A percentile compares a stretch with the other conserved stretches of the same genome.
phyloP scores from a whole-genome alignment of 2,888 invertebrate genomes.

The Melieria picta region DNA sequence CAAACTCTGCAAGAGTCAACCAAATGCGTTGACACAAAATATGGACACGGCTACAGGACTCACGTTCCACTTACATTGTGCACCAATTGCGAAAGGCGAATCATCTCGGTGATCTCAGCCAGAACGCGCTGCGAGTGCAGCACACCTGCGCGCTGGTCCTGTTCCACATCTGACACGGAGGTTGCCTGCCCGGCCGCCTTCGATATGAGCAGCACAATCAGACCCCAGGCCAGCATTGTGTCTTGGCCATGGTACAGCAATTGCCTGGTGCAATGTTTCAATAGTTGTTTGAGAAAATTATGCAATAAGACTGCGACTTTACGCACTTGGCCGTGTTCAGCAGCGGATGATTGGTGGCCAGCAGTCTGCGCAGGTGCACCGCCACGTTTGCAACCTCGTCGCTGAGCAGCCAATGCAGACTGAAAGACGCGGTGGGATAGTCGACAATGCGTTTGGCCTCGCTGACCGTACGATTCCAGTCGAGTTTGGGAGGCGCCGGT shows the following conservation, averaged over 20 bases:
- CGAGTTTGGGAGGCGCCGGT: constrained; percentile 71
- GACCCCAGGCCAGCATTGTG: constrained; percentile 93
- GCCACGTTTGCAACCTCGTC: constrained; percentile 97
- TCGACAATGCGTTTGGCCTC: constrained; percentile 97
- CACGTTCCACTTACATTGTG: constrained; percentile 73
- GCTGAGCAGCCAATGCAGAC: constrained; percentile 90
- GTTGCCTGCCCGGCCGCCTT: constrained; percentile 89
- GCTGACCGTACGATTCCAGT: constrained; percentile 92
- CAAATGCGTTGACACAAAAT: constrained; percentile 2
- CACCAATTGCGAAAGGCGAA: constrained; percentile 89
- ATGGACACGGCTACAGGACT: too few species aligned
- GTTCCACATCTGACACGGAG: constrained; percentile 83
- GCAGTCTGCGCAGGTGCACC: constrained; percentile 86
- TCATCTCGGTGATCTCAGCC: constrained; percentile 97
- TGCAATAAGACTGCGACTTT: neutral
- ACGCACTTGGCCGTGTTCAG: constrained; percentile 93
- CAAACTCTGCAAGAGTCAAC: constrained; percentile 67
- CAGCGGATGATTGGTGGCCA: constrained; percentile 93
- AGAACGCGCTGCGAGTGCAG: constrained; percentile 86
- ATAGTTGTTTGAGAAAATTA: neutral
- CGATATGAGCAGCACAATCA: constrained; percentile 89
- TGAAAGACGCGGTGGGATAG: constrained; percentile 93
- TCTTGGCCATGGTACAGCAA: constrained; percentile 91
- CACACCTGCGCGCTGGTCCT: constrained; percentile 87
- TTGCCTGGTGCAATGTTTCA: constrained; percentile 69